Evolutionary conservation across 1,140 invertebrate species (phyloP), one percentile per base, ranked within the genome.

Genomic region (Zelostemma sp.): DNA sequence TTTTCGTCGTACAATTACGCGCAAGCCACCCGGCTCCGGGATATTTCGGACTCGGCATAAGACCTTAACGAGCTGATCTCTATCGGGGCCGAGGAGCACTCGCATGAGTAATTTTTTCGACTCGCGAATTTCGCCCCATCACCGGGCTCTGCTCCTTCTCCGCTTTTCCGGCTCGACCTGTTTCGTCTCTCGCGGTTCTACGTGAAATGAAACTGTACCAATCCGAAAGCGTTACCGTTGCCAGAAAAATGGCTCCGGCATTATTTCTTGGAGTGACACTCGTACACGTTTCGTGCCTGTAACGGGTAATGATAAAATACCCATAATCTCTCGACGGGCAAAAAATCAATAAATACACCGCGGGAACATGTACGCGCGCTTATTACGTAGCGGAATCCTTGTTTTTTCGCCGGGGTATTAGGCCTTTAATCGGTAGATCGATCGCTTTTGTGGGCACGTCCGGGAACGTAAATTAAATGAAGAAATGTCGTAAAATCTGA

Each of bases 51-150:
- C 58, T 50, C 56, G 54, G 67, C 66, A 54, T 60, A 72, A 70
- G 66, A 76, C 73, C 76, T 75, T 84, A 85, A 85, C 81, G 81
- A 85, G 82, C 81, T 83, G 83, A 85, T 84, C 69, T 38, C 63
- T 83, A 84, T 85, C 83, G 49, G 6, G 61, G 53, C 65, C 41
- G 62, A 25, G 8, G 33, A 61, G 66, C 69, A 76, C 72, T 71
- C 76, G 58, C 76, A 75, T 80, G 80, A 82, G 73, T 82, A 77
- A 84, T 78, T 82, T 79, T 48, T 48, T 31, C 12, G 25, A 28
- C 25, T 28, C 33, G 11, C 33, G 33, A 35, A 11, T 35, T 35
- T n/a, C 11, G n/a, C 16, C 6, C 45, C 18, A 9, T 21, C 14
- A n/a, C 18, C 45, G 18, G n/a, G n/a, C n/a, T n/a, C n/a, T n/a